Evolutionary conservation across 2,797 vertebrate genomes (phyloP), one percentile per base, ranked within the genome.

Genomic region (Bradypodion ventrale): DNA sequence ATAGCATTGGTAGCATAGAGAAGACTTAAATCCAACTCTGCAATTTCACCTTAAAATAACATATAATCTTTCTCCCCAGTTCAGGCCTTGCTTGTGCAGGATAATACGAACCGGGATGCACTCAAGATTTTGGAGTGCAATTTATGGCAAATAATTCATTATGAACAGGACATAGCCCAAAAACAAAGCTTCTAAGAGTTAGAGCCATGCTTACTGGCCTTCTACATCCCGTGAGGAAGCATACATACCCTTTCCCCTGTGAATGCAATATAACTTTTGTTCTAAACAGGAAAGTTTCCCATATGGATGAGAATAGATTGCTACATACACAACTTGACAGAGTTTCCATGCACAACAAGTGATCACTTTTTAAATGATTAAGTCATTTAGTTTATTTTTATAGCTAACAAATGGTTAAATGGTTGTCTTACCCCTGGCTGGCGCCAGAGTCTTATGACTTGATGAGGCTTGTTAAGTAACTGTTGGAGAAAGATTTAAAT

Each of bases 401-500:
- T 70, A 88, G 21, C 73, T 74, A 85, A 68, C 37, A 83, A 79
- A 80, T 56, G 7, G 70, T 83, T 44, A 21, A n/a, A 87, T 72
- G 49, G 52, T 87, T 74, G n/a, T 29, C 44, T 37, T 59, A 60
- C 66, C 78, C 88, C 86, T 60, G n/a, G 89, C 32, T 73, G 68
- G 77, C 72, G 84, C 83, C 37, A 77, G 89, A 44, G 56, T 63
- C 40, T 0, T 0, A 68, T 59, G 63, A 62, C 77, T 63, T n/a
- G n/a, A n/a, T n/a, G n/a, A n/a, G n/a, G n/a, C n/a, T 88, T 89
- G 87, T 49, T 79, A 78, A 88, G 25, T 46, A 10, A 2, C 25
- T 88, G 10, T 86, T 82, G 35, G 88, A 87, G 91, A 5, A 88
- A 21, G 49, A 88, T 81, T 91, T 91, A 89, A 87, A 88, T 92